Conservation (phyloP, 2,797 vertebrate species). For the Muraenolepis orangiensis region DNA sequence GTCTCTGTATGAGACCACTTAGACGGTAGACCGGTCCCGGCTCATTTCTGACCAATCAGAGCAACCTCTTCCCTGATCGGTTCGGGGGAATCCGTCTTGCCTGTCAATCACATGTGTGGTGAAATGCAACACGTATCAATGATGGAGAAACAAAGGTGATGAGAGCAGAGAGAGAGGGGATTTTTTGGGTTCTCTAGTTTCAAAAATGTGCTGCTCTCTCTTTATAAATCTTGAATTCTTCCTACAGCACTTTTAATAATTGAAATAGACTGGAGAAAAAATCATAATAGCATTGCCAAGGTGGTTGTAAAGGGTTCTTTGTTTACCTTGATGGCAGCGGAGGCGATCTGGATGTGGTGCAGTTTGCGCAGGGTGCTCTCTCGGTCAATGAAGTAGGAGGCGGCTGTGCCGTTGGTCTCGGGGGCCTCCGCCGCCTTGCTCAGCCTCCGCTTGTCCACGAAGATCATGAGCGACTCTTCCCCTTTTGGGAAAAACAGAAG, state of each 20-base stretch:
- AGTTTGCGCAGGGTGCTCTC: conserved; percentile 81
- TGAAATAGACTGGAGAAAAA: no score
- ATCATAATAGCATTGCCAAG: not conserved
- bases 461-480: conserved; percentile 97
- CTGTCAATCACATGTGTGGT: not conserved
- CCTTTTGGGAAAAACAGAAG: conserved; percentile 67
- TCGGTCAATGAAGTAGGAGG: conserved; percentile 82
- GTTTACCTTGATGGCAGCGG: conserved; percentile 80
- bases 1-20: not conserved
- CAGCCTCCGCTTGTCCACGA: conserved; percentile 97
- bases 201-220: no score
- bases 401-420: conserved; percentile 84
- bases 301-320: not conserved
- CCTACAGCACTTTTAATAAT: no score
- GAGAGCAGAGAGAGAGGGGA: no score
- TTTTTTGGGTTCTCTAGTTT: no score
- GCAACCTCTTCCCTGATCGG: not conserved
- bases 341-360: conserved; percentile 83
- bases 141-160: no score
- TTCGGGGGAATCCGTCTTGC: no score
- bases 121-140: not conserved
- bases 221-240: not conserved
- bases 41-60: not conserved
- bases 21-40: not conserved
- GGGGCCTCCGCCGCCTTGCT: conserved; percentile 81